Evolutionary conservation across 2,113 vertebrate species (phyloP), one percentile per base, ranked within the genome.

Genomic region (Lophius piscatorius): DNA sequence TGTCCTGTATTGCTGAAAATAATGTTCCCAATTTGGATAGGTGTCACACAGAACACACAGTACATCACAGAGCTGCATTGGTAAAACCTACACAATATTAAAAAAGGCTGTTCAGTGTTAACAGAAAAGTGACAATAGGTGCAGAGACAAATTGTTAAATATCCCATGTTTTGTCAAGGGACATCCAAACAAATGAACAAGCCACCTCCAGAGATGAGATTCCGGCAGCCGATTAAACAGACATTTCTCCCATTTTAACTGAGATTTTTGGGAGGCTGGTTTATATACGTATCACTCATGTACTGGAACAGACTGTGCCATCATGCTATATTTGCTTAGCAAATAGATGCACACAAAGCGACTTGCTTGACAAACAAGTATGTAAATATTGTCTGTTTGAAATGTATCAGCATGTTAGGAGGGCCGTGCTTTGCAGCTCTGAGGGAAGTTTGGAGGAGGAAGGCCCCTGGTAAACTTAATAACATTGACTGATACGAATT

Each of bases 401-500:
- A 70, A 50, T 7, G 31, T 56, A 24, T 42, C 3, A 2, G 9
- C 34, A 46, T 47, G 9, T 28, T 49, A 39, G 36, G 16, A 31
- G 35, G 20, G 18, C 5, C 31, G 41, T n/a, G 11, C 26, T 50
- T 42, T 48, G n/a, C 18, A 39, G 29, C 63, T 59, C 71, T 22
- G 23, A 54, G 13, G 35, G 29, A 3, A 35, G 45, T 3, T 6
- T 46, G 41, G 29, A 60, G 44, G 64, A 67, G 52, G 13, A 65
- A 39, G 29, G 22, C 16, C 26, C 46, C 61, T 23, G 36, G 24
- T 59, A 63, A 38, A 36, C 10, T 28, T 33, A 63, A 78, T 47
- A 63, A 65, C 67, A 42, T 68, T 76, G 44, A 70, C 29, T 75
- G 7, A 63, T 63, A 73, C 62, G 10, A 58, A 35, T 10, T 22